Percentiles rank a stretch among this genome's conserved stretches.
phyloP scores from a whole-genome alignment of 2,113 vertebrate species.

The Apaloderma vittatum region DNA sequence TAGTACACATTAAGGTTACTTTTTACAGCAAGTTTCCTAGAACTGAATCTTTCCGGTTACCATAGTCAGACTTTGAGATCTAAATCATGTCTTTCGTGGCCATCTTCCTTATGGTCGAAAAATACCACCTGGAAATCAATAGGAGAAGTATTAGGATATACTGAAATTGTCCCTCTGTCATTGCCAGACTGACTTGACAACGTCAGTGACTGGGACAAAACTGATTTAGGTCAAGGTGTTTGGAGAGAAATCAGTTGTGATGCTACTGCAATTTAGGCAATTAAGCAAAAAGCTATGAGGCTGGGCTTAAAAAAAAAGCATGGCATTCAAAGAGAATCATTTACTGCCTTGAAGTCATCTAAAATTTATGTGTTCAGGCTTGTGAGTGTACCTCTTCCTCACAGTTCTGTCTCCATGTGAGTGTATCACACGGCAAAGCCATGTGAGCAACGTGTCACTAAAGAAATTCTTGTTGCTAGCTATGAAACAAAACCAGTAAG shows the following conservation, averaged over 20 bases:
- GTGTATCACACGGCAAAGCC: not conserved
- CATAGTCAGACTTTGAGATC: not conserved
- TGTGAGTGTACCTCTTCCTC: not conserved
- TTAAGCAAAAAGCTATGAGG: slow-evolving; percentile 3
- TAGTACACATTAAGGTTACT: not conserved
- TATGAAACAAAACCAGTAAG: not conserved
- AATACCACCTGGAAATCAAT: not conserved
- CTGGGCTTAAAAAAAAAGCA: not conserved
- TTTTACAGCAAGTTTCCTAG: not conserved
- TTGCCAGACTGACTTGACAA: not conserved
- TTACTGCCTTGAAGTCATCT: not conserved
- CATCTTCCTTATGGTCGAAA: not conserved
- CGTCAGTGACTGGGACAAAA: not conserved
- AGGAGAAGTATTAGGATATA: not conserved
- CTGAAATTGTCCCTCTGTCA: not conserved
- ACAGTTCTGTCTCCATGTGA: not conserved
- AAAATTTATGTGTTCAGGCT: not conserved
- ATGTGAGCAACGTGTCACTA: not conserved
- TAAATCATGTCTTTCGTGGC: not conserved
- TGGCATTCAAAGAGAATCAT: not conserved
- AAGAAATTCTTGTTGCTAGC: not conserved
- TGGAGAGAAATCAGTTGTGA: slow-evolving; percentile 20
- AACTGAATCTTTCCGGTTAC: not conserved
- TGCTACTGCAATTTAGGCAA: slow-evolving; percentile 11
- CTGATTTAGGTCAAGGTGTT: slow-evolving; percentile 33